Base-by-base conservation (phyloP, 2,888 invertebrate genomes). In the Allacma fusca region DNA sequence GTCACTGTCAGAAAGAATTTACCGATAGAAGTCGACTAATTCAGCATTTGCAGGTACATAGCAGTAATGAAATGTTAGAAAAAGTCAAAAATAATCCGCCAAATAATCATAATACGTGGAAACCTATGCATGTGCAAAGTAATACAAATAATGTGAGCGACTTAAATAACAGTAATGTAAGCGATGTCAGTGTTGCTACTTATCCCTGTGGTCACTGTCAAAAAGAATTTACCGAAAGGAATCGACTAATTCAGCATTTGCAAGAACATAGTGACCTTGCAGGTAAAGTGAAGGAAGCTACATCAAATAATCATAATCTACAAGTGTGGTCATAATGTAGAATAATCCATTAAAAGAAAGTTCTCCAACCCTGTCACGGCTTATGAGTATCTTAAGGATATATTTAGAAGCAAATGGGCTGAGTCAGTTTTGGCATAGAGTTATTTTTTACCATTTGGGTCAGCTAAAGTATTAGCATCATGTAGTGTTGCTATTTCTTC, bases 121-220 rank as follows among this genome's bases (percentile, higher is more conserved):
- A 62, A n/a, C 24, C 67, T 7, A 16, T 28, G 5, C 34, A 57
- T 44, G 21, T 19, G 21, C 4, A 24, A 23, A 21, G 65, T 75
- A 43, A 26, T 16, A 29, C 67, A n/a, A 62, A 62, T 67, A 34
- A 67, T 24, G 34, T 67, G 67, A 34, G 24, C 21, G 26, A 28
- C 1, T 24, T 44, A 21, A 29, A 26, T 16, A 12, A 7, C 4
- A 68, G 34, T 29, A 68, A 68, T n/a, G 68, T 40, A 5, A 21
- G 29, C 1, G 34, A 68, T 68, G 34, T 68, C 5, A 68, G 23
- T 21, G 34, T 29, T 13, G 23, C 68, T 1, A 68, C 29, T 9
- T 81, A 79, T 67, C 77, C 77, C 13, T 81, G 81, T 50, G 80
- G 78, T 0, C 80, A 80, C 59, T 81, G 80, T 72, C 79, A 81